Conservation (phyloP, 2,113 vertebrate genomes). For the Calyptommatus sinebrachiatus region DNA sequence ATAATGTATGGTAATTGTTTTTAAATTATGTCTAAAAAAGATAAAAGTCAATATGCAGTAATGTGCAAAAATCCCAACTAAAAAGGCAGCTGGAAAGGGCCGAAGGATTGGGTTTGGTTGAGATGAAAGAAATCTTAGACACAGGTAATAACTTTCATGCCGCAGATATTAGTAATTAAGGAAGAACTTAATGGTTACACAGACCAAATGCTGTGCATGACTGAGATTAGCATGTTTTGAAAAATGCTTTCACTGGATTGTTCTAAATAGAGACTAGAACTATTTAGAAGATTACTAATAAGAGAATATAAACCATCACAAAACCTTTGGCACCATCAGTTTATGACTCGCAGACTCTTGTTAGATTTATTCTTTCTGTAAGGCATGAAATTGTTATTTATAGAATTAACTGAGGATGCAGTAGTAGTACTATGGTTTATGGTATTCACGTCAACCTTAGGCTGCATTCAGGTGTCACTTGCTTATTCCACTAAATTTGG, state of each 20-base stretch:
- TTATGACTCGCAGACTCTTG: background rate
- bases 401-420: background rate
- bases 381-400: no score
- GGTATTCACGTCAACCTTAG: no score
- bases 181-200: background rate
- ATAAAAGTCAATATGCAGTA: slow-evolving; percentile 3
- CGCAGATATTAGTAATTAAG: slow-evolving; percentile 14
- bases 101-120: background rate
- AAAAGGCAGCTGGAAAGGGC: background rate
- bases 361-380: background rate
- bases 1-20: background rate
- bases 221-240: rapidly evolving
- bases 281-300: background rate
- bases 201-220: background rate
- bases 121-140: slow-evolving; percentile 15
- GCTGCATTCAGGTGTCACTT: no score
- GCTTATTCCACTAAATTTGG: no score
- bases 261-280: background rate
- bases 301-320: background rate
- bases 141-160: background rate
- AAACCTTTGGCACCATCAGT: background rate
- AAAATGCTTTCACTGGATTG: background rate
- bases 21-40: background rate
- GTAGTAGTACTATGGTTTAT: background rate
- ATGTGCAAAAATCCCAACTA: background rate